Conservation (phyloP, 2,888 invertebrate species). For the Ectobius pallidus region DNA sequence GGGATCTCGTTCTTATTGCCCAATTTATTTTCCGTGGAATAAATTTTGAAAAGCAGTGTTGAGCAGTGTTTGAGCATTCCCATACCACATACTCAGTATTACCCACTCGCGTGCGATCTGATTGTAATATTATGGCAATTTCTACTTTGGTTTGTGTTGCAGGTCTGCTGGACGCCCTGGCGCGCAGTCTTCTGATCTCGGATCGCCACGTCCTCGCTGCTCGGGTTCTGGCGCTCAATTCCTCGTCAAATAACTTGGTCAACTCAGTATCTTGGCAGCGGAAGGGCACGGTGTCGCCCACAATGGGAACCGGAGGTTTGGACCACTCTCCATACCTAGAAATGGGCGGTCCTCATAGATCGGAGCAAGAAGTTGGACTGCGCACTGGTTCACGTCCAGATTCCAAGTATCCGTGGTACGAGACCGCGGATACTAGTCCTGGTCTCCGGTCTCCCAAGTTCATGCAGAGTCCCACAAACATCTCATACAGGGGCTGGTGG, state of each 20-base stretch:
- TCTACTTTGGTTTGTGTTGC: not conserved
- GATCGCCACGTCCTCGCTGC: slow-evolving; percentile 65
- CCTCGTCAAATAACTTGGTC: slow-evolving; percentile 63
- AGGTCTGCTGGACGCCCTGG: slow-evolving; percentile 67
- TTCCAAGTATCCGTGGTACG: slow-evolving; percentile 58
- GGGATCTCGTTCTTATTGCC: too few relatives aligned
- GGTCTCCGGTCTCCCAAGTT: slow-evolving; percentile 66
- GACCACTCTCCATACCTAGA: slow-evolving; percentile 29
- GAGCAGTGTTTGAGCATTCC: too few relatives aligned
- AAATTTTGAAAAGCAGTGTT: too few relatives aligned
- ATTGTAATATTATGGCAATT: too few relatives aligned
- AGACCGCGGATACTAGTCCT: slow-evolving; percentile 60
- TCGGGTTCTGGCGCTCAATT: slow-evolving; percentile 66
- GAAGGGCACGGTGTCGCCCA: not conserved
- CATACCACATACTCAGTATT: too few relatives aligned
- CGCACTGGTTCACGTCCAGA: slow-evolving; percentile 55
- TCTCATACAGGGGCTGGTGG: slow-evolving; percentile 80
- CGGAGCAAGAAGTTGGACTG: slow-evolving; percentile 58
- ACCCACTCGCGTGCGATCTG: too few relatives aligned
- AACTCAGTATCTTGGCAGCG: slow-evolving; percentile 66
- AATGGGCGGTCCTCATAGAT: slow-evolving; percentile 48
- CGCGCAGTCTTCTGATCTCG: slow-evolving; percentile 71
- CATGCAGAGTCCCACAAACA: slow-evolving; percentile 67
- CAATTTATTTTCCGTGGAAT: too few relatives aligned
- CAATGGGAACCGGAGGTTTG: not conserved